Percentiles rank a stretch among this genome's conserved stretches.
phyloP scores from a whole-genome alignment of 2,888 invertebrate genomes.

The Eudemis profundana region DNA sequence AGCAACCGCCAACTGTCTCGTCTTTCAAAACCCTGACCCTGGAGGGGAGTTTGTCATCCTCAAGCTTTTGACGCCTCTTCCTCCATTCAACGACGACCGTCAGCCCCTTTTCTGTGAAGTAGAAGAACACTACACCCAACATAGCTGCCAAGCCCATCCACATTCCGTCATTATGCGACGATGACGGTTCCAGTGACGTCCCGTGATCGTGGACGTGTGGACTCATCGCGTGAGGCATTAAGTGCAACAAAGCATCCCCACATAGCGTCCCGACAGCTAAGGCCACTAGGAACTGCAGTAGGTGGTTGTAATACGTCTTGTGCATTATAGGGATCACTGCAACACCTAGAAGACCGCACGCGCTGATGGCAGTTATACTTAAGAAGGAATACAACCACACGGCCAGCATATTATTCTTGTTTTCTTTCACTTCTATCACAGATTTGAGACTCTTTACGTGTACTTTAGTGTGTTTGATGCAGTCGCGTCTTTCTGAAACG shows the following conservation, averaged over 20 bases:
- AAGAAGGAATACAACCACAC: constrained; percentile 94
- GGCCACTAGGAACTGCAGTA: constrained; percentile 96
- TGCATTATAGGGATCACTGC: constrained; percentile 97
- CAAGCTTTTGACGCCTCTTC: constrained; percentile 89
- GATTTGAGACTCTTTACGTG: constrained; percentile 47
- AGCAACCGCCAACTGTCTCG: constrained; percentile 79
- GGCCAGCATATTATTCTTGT: constrained; percentile 71
- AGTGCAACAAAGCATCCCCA: constrained; percentile 96
- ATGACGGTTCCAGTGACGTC: constrained; percentile 45
- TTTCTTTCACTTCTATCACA: constrained; percentile 45
- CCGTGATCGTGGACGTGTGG: constrained; percentile 59
- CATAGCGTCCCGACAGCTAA: constrained; percentile 96
- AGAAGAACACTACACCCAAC: constrained; percentile 94
- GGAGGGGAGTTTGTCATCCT: constrained; percentile 87
- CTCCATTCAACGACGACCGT: constrained; percentile 93
- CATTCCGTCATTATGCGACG: constrained; percentile 88
- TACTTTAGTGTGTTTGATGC: constrained; percentile 74
- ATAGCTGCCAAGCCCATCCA: constrained; percentile 95
- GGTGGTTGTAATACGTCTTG: constrained; percentile 93
- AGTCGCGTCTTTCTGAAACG: constrained; percentile 83
- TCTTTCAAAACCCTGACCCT: constrained; percentile 91
- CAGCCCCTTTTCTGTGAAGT: constrained; percentile 93
- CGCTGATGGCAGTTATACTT: constrained; percentile 93
- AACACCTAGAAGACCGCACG: constrained; percentile 94
- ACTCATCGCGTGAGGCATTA: constrained; percentile 93